Evolutionary conservation across 2,113 vertebrate species (phyloP), one percentile per base, ranked within the genome.

Genomic region (Sardina pilchardus): DNA sequence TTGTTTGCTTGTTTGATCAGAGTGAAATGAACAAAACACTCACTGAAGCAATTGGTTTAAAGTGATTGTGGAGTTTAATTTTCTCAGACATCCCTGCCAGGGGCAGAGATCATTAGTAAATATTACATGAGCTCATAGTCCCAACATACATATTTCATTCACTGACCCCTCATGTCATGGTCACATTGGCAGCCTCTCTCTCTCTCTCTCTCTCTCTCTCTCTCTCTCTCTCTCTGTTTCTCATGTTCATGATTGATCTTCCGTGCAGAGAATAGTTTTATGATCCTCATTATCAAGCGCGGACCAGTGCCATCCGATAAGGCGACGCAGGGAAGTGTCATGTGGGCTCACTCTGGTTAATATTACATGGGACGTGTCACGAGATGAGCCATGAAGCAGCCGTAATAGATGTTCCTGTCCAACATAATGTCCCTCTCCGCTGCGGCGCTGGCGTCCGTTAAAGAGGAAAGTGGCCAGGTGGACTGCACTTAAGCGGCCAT

Each of bases 81-180:
- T 78, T 2, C 12, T 12, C 71, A 78, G 71, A 78, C 71, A 78
- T 10, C 71, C 71, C 30, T 78, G 34, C 71, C 71, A 16, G 30
- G 26, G 71, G 50, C 26, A 34, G 19, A 87, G 81, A 88, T 83
- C 87, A 86, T 86, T 84, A 86, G 75, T 88, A 88, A 88, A 88
- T 88, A 88, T 84, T 88, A 84, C 87, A 88, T 88, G 87, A 88
- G 83, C 86, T 88, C 85, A 86, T 86, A 86, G 83, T 86, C 85
- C 87, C 83, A 82, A 82, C 82, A 88, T 88, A 81, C 53, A 88
- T 88, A 71, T 86, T 88, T 88, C 85, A 88, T 88, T 84, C 50
- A 83, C 84, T 81, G 78, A 36, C 81, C 85, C 83, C 82, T n/a
- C 83, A 81, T 34, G 67, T 78, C 71, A 78, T 34, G 5, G 17